These are phyloP conservation scores for Mesorhabditis belari DNA, from an alignment of 2,888 invertebrate genomes.

Conservation along the genomic window DNA sequence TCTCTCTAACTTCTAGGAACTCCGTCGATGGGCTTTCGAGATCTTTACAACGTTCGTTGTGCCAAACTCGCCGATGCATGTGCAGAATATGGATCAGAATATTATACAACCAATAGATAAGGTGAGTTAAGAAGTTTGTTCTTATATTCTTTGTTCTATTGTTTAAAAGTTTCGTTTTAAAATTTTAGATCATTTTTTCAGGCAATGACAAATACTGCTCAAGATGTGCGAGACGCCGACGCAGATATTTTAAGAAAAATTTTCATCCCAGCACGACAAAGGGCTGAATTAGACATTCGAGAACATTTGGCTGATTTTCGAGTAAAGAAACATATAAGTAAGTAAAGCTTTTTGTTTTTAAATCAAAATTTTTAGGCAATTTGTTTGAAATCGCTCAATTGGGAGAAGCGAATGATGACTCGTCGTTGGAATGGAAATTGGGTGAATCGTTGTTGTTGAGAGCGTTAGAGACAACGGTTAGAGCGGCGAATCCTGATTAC, in stretches of 20 bases:
- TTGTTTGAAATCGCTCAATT: slow-evolving; percentile 5
- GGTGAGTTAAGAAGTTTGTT: slow-evolving; percentile 7
- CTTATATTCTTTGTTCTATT: neutral
- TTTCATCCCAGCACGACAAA: slow-evolving; percentile 78
- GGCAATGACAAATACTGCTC: slow-evolving; percentile 48
- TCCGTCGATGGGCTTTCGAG: slow-evolving; percentile 97
- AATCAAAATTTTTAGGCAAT: neutral
- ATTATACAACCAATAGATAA: slow-evolving; percentile 49
- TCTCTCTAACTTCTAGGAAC: too few relatives aligned
- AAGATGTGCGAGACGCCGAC: slow-evolving; percentile 33
- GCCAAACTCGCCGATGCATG: slow-evolving; percentile 48
- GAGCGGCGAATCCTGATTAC: slow-evolving; percentile 56
- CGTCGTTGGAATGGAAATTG: slow-evolving; percentile 18
- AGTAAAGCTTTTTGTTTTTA: neutral
- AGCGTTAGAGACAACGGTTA: slow-evolving; percentile 29
- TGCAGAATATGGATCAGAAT: slow-evolving; percentile 45
- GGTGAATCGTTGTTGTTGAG: slow-evolving; percentile 34
- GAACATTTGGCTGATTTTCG: slow-evolving; percentile 77
- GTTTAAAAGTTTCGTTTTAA: neutral
- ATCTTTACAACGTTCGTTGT: slow-evolving; percentile 52
- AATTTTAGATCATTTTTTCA: slow-evolving; percentile 34
- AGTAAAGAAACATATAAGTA: slow-evolving; percentile 65
- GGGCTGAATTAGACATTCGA: slow-evolving; percentile 73
- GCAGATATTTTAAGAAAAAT: slow-evolving; percentile 56
- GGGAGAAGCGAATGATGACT: slow-evolving; percentile 19